These are phyloP conservation scores for Danio tinwini DNA, from an alignment of 2,797 vertebrate species.

Conservation along the genomic window DNA sequence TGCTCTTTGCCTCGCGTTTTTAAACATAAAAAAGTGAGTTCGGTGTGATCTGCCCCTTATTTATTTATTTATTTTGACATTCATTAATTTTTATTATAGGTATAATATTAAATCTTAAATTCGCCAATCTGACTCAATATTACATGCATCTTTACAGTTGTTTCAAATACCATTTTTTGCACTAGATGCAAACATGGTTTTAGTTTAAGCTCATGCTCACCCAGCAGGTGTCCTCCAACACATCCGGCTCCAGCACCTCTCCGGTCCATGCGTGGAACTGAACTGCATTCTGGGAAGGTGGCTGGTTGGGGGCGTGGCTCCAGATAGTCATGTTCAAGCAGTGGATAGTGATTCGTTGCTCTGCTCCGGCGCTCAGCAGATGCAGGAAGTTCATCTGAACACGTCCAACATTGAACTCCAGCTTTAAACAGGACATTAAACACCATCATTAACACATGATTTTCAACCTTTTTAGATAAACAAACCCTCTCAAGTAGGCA, in stretches of 20 bases:
- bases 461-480: neutral
- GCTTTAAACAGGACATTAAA: constrained; percentile 70
- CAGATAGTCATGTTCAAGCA: constrained; percentile 91
- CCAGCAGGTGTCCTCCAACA: constrained; percentile 91
- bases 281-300: constrained; percentile 74
- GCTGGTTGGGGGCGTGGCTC: constrained; percentile 72
- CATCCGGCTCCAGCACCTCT: constrained; percentile 85
- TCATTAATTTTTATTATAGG: too few relatives aligned
- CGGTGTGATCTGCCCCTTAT: too few relatives aligned
- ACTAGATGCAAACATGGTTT: too few relatives aligned
- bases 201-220: constrained; percentile 70
- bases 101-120: too few relatives aligned
- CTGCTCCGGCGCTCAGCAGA: constrained; percentile 90
- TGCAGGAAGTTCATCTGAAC: constrained; percentile 98
- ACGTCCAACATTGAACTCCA: constrained; percentile 84
- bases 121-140: too few relatives aligned
- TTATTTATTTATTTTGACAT: too few relatives aligned
- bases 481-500: neutral
- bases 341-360: constrained; percentile 93
- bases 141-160: too few relatives aligned
- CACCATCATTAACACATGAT: too few relatives aligned
- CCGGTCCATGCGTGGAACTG: constrained; percentile 91
- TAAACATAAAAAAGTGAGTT: too few relatives aligned
- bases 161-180: too few relatives aligned
- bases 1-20: too few relatives aligned